These are phyloP conservation scores for Zygaena filipendulae DNA, from an alignment of 2,888 invertebrate species.

Conservation along the genomic window DNA sequence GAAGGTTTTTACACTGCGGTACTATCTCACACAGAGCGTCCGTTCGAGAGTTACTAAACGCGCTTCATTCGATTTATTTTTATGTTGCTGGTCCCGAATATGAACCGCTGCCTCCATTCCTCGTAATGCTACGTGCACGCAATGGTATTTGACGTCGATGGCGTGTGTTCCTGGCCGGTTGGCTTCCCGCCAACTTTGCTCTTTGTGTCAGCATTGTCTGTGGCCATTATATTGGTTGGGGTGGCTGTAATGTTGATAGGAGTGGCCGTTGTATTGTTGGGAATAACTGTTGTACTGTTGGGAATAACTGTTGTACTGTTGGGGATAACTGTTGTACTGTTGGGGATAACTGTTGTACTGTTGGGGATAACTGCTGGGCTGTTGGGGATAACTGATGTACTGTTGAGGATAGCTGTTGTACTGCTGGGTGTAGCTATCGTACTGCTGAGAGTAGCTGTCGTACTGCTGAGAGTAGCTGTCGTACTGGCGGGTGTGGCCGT, in stretches of 20 bases:
- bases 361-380: not conserved
- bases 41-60: slow-evolving; percentile 21
- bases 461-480: too few relatives aligned
- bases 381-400: slow-evolving; percentile 1
- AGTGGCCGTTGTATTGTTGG: not conserved
- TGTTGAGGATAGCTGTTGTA: slow-evolving; percentile 1
- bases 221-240: slow-evolving; percentile 1
- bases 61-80: slow-evolving; percentile 28
- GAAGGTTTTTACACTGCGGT: too few relatives aligned
- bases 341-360: not conserved
- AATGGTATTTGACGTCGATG: slow-evolving; percentile 39
- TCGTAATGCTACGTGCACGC: slow-evolving; percentile 60
- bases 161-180: slow-evolving; percentile 21
- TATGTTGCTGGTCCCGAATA: slow-evolving; percentile 38
- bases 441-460: too few relatives aligned
- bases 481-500: too few relatives aligned
- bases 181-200: too few relatives aligned
- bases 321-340: not conserved
- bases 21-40: too few relatives aligned
- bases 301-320: not conserved
- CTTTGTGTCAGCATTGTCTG: not conserved
- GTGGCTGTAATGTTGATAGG: not conserved
- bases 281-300: not conserved
- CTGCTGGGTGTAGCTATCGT: slow-evolving; percentile 4
- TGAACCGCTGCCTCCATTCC: slow-evolving; percentile 51